Evolutionary conservation across 1,140 invertebrate genomes (phyloP), one percentile per base, ranked within the genome.

Genomic region (Stegodyphus mimosarum): DNA sequence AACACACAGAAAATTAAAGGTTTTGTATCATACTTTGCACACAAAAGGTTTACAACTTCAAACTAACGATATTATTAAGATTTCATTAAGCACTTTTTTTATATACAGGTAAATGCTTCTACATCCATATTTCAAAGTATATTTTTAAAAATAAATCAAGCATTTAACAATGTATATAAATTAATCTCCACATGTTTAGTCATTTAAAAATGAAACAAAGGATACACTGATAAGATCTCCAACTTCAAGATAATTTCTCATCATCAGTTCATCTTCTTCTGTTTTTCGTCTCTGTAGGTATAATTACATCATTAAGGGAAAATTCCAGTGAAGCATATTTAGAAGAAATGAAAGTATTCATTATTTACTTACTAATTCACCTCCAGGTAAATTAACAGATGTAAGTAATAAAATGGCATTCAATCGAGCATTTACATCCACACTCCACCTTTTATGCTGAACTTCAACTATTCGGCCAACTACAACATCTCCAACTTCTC

Each of bases 401-500:
- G 97, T 97, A 48, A 99, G 91, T 77, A 96, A 91, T 6, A 99
- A 92, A 66, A 96, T 92, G 6, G 97, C 96, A 91, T 99, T 96
- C 17, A 99, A 90, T 88, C 96, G 94, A 0, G 96, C 94, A 91
- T 97, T 97, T 5, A 95, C 97, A 88, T 99, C 97, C 51, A 99
- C 95, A 92, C 96, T 97, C 98, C 98, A 99, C 88, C 96, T 92
- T 89, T 95, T 96, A 88, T 97, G 95, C 70, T 91, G 91, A 1
- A 97, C 95, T 90, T 99, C 97, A 0, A 95, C 94, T 17, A 99
- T 95, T 83, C 98, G 92, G 0, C 97, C 98, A 64, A 99, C 95
- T 60, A 99, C 93, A 17, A 99, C 96, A 92, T 99, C 98, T 0
- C 98, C 98, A 83, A 99, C 95, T 91, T 99, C 97, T 9, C 98